These are phyloP conservation scores for Saxidomus purpurata DNA, from an alignment of 1,140 invertebrate species.

Conservation along the genomic window DNA sequence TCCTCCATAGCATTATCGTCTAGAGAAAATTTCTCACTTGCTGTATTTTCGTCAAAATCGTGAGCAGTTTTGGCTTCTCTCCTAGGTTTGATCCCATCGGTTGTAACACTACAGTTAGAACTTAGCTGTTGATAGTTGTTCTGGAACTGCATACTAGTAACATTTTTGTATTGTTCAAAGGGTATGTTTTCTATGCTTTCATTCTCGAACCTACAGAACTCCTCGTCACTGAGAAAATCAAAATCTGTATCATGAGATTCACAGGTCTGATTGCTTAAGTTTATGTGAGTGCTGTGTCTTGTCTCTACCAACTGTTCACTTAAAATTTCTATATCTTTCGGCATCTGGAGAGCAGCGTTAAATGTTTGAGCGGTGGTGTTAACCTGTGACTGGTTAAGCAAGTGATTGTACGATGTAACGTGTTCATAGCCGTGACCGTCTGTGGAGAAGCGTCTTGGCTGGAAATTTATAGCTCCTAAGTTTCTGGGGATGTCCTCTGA, in stretches of 20 bases:
- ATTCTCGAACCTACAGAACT: not conserved
- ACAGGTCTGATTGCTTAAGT: not conserved
- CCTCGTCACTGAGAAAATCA: not conserved
- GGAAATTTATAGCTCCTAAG: not conserved
- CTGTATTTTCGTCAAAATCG: not conserved
- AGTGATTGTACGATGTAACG: not conserved
- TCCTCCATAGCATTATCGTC: not conserved
- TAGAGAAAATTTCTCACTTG: not conserved
- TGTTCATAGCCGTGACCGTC: not conserved
- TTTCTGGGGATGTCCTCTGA: not conserved
- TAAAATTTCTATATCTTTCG: not conserved
- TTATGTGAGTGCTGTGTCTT: not conserved
- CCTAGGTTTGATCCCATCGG: not conserved
- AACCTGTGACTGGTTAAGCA: not conserved
- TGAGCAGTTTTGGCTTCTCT: not conserved
- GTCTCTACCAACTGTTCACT: no score
- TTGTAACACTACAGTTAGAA: not conserved
- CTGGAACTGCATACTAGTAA: not conserved
- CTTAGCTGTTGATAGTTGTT: not conserved
- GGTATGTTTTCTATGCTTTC: not conserved
- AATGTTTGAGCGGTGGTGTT: not conserved
- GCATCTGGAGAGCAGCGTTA: not conserved
- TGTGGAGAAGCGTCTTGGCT: not conserved
- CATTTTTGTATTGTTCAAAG: not conserved
- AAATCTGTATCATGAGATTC: not conserved